Conservation (phyloP, 2,888 invertebrate species). For the Dicyrtomina minuta region DNA sequence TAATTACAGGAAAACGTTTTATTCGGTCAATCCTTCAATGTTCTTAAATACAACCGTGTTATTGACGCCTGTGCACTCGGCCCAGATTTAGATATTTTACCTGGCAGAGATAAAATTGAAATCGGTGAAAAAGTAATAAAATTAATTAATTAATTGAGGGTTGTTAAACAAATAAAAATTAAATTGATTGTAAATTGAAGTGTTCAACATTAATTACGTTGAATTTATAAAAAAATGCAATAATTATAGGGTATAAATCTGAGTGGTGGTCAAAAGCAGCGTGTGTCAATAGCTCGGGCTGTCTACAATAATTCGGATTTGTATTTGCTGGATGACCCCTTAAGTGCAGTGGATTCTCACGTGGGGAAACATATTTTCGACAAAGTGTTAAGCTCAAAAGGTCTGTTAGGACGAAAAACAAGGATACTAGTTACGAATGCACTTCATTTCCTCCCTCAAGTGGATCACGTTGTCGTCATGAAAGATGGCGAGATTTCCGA, state of each 20-base stretch:
- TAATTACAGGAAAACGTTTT: conserved; percentile 67
- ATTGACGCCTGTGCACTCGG: conserved; percentile 59
- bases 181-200: not conserved
- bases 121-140: conserved; percentile 62
- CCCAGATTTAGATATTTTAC: conserved; percentile 60
- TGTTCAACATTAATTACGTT: too few relatives aligned
- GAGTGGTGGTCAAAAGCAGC: conserved; percentile 75
- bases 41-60: conserved; percentile 54
- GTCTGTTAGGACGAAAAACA: conserved; percentile 71
- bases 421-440: conserved; percentile 93
- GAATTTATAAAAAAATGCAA: conserved; percentile 62
- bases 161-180: not conserved
- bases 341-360: conserved; percentile 66
- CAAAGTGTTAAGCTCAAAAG: conserved; percentile 79
- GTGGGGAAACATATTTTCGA: conserved; percentile 98
- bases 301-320: conserved; percentile 59
- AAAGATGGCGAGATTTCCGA: conserved; percentile 85
- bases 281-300: conserved; percentile 72
- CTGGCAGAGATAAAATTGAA: conserved; percentile 62
- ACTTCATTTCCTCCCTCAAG: conserved; percentile 85
- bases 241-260: too few relatives aligned
- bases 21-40: conserved; percentile 69
- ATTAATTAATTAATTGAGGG: not conserved
- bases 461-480: conserved; percentile 86
- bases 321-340: conserved; percentile 63